A percentile compares a stretch with the other conserved stretches of the same genome.
Conservation (phyloP, 2,113 vertebrate species). For the Silurus glanis region DNA sequence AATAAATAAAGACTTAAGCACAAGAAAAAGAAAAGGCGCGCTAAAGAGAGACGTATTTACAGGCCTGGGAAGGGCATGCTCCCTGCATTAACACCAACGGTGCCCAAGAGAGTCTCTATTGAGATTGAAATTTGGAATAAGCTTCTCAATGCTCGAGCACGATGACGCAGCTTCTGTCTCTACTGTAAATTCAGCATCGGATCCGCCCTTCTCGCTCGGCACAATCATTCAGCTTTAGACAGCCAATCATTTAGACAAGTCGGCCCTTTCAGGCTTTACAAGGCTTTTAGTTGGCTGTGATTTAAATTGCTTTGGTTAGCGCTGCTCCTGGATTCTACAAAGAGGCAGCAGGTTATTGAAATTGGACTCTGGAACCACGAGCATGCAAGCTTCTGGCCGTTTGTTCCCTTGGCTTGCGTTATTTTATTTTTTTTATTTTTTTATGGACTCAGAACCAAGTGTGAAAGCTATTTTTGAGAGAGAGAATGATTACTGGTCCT, state of each 20-base stretch:
- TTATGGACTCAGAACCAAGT: neutral
- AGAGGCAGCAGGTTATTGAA: conserved; percentile 14
- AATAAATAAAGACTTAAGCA: conserved; percentile 38
- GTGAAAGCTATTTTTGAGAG: neutral
- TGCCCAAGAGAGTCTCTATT: conserved; percentile 30
- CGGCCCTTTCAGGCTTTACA: conserved; percentile 24
- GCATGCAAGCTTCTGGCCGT: neutral
- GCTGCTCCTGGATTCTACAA: conserved; percentile 19
- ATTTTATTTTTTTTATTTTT: neutral
- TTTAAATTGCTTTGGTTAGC: conserved; percentile 46
- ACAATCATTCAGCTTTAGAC: conserved; percentile 23
- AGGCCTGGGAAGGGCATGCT: conserved; percentile 53
- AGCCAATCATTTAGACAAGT: conserved; percentile 15
- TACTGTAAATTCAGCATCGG: conserved; percentile 37
- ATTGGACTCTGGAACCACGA: neutral
- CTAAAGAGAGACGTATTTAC: conserved; percentile 50
- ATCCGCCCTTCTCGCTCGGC: conserved; percentile 6
- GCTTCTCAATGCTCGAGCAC: conserved; percentile 31
- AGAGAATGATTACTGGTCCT: neutral
- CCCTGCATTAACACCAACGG: conserved; percentile 25
- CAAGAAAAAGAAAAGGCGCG: conserved; percentile 25
- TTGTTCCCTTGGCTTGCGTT: neutral
- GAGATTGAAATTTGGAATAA: conserved; percentile 48
- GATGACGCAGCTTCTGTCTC: conserved; percentile 22
- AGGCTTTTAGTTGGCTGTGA: conserved; percentile 27